These are phyloP conservation scores for Amiota communis DNA, from an alignment of 2,888 invertebrate species.

Conservation along the genomic window DNA sequence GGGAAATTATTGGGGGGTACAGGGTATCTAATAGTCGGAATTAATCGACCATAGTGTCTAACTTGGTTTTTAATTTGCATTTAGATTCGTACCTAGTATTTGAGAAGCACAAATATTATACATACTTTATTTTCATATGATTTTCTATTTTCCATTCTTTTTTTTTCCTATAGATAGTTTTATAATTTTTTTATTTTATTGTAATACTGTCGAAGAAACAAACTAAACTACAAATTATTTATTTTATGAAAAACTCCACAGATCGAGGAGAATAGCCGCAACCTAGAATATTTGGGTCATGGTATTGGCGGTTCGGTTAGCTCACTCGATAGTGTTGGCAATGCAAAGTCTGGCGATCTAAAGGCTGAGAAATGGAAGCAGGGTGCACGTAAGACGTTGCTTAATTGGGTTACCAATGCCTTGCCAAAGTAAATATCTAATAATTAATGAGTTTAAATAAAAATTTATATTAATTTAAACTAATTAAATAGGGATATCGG, in stretches of 20 bases:
- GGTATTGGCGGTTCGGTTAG: conserved; percentile 86
- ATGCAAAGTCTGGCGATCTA: conserved; percentile 75
- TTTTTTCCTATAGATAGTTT: conserved; percentile 10
- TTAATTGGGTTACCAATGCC: conserved; percentile 95
- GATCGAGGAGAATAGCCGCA: conserved; percentile 96
- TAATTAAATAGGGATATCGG: conserved; percentile 82
- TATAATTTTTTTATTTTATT: neutral
- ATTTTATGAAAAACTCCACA: conserved; percentile 69
- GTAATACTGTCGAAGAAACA: neutral
- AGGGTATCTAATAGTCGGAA: no score
- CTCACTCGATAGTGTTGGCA: conserved; percentile 85
- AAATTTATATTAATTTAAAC: neutral
- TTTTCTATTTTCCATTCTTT: neutral
- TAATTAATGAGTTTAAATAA: neutral
- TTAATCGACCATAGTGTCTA: no score
- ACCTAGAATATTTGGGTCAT: conserved; percentile 88
- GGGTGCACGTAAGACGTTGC: conserved; percentile 91
- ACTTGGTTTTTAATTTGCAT: conserved; percentile 38
- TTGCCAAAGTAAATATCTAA: conserved; percentile 81
- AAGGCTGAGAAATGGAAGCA: conserved; percentile 85
- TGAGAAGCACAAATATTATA: neutral
- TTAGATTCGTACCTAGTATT: conserved; percentile 8
- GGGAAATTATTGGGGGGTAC: no score
- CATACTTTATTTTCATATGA: neutral
- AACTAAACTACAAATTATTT: neutral